Conservation (phyloP, 2,113 vertebrate genomes). For the Syngnathus scovelli region DNA sequence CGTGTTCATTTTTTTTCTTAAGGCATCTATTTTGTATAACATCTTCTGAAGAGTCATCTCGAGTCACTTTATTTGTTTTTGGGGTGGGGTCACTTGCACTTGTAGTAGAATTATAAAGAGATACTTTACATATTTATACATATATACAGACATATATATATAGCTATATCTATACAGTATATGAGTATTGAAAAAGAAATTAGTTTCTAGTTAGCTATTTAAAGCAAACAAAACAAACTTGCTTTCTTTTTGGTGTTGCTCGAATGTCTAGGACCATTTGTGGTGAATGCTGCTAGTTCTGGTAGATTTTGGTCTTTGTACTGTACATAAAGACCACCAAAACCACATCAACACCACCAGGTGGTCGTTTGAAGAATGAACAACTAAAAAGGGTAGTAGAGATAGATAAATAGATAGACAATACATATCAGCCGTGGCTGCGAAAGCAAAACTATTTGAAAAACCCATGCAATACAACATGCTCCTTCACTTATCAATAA, state of each 20-base stretch:
- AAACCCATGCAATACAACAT: constrained; percentile 59
- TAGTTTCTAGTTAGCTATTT: constrained; percentile 66
- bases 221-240: constrained; percentile 26
- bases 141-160: constrained; percentile 42
- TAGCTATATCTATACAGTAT: constrained; percentile 42
- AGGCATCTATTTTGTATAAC: constrained; percentile 72
- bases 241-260: constrained; percentile 72
- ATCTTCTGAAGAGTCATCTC: constrained; percentile 58
- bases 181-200: constrained; percentile 57
- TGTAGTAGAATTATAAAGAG: constrained; percentile 64
- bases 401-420: constrained; percentile 55
- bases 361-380: constrained; percentile 3
- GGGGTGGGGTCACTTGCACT: constrained; percentile 64
- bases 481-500: constrained; percentile 30
- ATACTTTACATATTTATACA: constrained; percentile 49
- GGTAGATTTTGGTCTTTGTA: constrained; percentile 65
- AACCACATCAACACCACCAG: constrained; percentile 50
- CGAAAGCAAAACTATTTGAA: constrained; percentile 46
- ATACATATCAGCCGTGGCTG: constrained; percentile 65
- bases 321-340: constrained; percentile 66
- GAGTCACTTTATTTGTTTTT: constrained; percentile 50
- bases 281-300: constrained; percentile 76
- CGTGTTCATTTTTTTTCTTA: constrained; percentile 76
- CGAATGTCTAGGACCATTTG: constrained; percentile 66
- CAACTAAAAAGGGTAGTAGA: constrained; percentile 11